Evolutionary conservation across 2,113 vertebrate genomes (phyloP).

Genomic region (Loxodonta africana): DNA sequence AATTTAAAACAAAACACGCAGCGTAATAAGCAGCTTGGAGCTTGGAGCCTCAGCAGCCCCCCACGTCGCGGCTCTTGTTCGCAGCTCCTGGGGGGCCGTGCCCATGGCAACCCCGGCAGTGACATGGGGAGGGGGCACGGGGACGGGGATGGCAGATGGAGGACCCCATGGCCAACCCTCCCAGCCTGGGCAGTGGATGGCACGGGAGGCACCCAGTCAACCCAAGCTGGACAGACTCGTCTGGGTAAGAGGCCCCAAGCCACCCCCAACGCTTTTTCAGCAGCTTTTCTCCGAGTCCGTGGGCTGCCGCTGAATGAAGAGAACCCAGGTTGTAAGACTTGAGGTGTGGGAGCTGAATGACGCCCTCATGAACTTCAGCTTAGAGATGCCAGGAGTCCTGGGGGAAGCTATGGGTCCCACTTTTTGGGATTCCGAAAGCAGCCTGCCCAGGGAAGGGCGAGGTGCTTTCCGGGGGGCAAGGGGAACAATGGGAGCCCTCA

Average conservation of each 20-base stretch:
- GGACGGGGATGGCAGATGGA: background rate
- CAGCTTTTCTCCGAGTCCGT: conserved; percentile 67
- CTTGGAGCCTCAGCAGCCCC: conserved; percentile 42
- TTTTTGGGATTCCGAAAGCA: background rate
- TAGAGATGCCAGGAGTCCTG: conserved; percentile 73
- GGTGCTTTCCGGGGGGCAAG: accelerated
- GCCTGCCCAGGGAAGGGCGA: background rate
- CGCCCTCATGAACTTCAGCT: conserved; percentile 79
- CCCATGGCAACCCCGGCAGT: conserved; percentile 79
- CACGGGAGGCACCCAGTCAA: no score
- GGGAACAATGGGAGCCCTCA: accelerated
- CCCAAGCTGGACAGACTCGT: background rate
- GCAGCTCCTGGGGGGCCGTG: conserved; percentile 80
- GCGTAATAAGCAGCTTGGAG: conserved; percentile 17
- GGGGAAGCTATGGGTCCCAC: background rate
- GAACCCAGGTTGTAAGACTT: conserved; percentile 81
- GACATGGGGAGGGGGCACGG: background rate
- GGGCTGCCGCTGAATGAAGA: conserved; percentile 82
- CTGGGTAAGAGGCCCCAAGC: background rate
- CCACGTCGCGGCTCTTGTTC: background rate
- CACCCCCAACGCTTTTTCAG: conserved; percentile 68
- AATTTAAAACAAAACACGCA: background rate
- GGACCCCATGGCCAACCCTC: background rate
- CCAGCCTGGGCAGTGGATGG: background rate
- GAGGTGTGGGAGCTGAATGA: conserved; percentile 80